Percentiles rank a stretch among this genome's conserved stretches.
These are phyloP conservation scores for Pseudorhombus dupliciocellatus DNA, from an alignment of 2,113 vertebrate genomes.

Conservation along the genomic window DNA sequence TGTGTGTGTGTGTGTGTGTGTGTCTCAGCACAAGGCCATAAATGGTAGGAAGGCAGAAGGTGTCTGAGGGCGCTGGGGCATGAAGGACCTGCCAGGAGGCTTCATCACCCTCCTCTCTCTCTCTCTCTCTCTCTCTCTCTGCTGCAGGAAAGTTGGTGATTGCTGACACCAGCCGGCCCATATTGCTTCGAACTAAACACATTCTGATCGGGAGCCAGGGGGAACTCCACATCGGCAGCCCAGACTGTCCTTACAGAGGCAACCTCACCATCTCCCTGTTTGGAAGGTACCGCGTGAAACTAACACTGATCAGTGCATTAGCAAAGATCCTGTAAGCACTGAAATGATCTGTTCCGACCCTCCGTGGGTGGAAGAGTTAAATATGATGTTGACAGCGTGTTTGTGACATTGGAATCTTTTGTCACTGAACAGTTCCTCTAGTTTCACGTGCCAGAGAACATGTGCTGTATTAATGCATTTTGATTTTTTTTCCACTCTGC, in stretches of 20 bases:
- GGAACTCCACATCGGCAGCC: constrained; percentile 90
- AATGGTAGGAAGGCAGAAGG: constrained; percentile 42
- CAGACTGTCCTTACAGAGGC: constrained; percentile 90
- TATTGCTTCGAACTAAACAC: constrained; percentile 87
- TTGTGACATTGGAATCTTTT: too few relatives aligned
- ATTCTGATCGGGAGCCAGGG: constrained; percentile 90
- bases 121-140: constrained; percentile 5
- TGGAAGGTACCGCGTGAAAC: constrained; percentile 84
- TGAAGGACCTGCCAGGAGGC: constrained; percentile 29
- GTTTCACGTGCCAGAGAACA: neutral
- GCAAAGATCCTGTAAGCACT: neutral
- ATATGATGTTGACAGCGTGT: too few relatives aligned
- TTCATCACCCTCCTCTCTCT: neutral
- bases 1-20: constrained; percentile 18
- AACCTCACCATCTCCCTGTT: constrained; percentile 89
- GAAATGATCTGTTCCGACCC: too few relatives aligned
- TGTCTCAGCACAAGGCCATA: constrained; percentile 39
- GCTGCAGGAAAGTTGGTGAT: constrained; percentile 91
- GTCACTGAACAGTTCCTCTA: too few relatives aligned
- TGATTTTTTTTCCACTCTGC: neutral
- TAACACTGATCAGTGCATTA: neutral
- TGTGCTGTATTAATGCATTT: neutral
- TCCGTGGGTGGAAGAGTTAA: too few relatives aligned
- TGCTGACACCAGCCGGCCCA: constrained; percentile 84
- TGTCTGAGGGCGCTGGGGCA: constrained; percentile 41